phyloP scores from a whole-genome alignment of 1,140 invertebrate genomes.

The Lepidurus couesii region DNA sequence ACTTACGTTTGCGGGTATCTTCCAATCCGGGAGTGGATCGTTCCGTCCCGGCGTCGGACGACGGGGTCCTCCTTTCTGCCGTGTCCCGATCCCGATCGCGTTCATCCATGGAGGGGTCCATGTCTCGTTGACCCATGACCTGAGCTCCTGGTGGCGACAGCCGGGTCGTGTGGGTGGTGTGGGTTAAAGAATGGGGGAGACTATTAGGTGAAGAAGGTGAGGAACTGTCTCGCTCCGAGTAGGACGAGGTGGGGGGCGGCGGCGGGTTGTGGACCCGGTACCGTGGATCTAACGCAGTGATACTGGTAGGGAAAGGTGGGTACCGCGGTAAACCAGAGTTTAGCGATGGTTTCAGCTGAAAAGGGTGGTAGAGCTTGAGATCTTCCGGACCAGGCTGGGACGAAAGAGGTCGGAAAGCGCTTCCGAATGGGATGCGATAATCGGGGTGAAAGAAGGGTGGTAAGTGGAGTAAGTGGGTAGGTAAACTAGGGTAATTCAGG shows the following conservation, averaged over 20 bases:
- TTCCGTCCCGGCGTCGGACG: slow-evolving; percentile 34
- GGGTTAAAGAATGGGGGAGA: not conserved
- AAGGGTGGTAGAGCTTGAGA: slow-evolving; percentile 17
- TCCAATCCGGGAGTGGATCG: slow-evolving; percentile 31
- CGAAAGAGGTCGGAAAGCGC: not conserved
- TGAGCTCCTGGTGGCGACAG: not conserved
- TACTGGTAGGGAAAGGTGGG: not conserved
- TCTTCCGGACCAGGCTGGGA: not conserved
- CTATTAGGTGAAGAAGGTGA: not conserved
- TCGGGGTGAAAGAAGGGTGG: slow-evolving; percentile 8
- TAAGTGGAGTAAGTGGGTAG: slow-evolving; percentile 6
- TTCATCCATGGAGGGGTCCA: not conserved
- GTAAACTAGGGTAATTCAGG: slow-evolving; percentile 21
- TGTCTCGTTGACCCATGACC: slow-evolving; percentile 24
- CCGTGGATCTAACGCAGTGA: not conserved
- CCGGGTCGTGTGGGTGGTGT: not conserved
- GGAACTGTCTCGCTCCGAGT: not conserved
- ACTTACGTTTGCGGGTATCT: slow-evolving; percentile 6
- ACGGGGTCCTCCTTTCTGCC: slow-evolving; percentile 31
- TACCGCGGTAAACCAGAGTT: not conserved
- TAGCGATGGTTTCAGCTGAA: not conserved
- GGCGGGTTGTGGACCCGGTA: not conserved
- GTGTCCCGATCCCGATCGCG: slow-evolving; percentile 29
- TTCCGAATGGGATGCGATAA: slow-evolving; percentile 11
- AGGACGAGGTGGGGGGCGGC: not conserved